phyloP scores from a whole-genome alignment of 2,888 invertebrate species.

The Chalcosyrphus nemorum region DNA sequence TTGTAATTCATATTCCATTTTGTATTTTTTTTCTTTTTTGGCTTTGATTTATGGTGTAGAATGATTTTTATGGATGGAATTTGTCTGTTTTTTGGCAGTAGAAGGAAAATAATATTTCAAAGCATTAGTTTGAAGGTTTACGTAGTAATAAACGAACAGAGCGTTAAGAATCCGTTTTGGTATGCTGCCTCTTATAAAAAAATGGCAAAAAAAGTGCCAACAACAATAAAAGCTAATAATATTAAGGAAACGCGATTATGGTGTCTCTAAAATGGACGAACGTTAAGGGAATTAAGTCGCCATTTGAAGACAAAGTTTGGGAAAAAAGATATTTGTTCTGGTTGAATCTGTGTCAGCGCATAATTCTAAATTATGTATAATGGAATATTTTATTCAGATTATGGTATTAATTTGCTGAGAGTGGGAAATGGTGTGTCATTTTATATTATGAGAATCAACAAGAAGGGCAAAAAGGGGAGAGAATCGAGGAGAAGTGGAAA shows the following conservation, averaged over 20 bases:
- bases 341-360: not conserved
- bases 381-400: not conserved
- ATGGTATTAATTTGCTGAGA: too few relatives aligned
- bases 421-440: not conserved
- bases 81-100: conserved; percentile 65
- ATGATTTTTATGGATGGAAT: conserved; percentile 61
- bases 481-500: too few relatives aligned
- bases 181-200: not conserved
- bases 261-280: not conserved
- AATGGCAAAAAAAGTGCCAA: not conserved
- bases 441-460: not conserved
- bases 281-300: conserved; percentile 3
- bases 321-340: not conserved
- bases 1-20: conserved; percentile 30
- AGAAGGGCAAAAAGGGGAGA: too few relatives aligned
- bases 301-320: conserved; percentile 22
- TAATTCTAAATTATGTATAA: not conserved
- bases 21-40: conserved; percentile 27
- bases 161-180: conserved; percentile 14
- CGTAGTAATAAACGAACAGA: conserved; percentile 18
- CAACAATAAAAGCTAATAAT: conserved; percentile 2
- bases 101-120: conserved; percentile 27
- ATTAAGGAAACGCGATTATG: conserved; percentile 6
- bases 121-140: conserved; percentile 34
- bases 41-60: conserved; percentile 68